Base-by-base conservation (phyloP, 2,113 vertebrate genomes). In the Paraplagusia blochii region DNA sequence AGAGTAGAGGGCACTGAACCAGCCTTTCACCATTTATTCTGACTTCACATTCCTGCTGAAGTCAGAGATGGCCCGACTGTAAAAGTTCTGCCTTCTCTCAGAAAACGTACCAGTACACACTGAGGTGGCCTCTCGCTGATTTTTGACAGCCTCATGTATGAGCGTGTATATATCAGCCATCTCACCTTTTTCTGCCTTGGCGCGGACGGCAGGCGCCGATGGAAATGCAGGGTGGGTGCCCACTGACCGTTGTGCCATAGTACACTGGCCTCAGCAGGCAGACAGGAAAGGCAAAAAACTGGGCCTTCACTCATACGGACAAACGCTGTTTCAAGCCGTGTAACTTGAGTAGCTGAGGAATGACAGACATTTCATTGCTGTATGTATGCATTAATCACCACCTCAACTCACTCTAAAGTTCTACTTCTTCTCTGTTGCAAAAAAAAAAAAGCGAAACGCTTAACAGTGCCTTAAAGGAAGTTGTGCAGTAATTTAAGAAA, bases 401-500 rank as follows among this genome's bases (percentile, higher is more conserved):
- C 63, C 42, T 44, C 44, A 65, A 44, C 54, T 74, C 56, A 47
- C 18, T 17, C 18, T 11, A 10, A 1, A 58, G 57, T 59, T 64
- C 14, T 63, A 62, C 46, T 53, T 6, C 72, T 72, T 63, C 44
- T 61, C 36, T 45, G 0, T 58, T 64, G 68, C 34, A 39, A 64
- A 42, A 58, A 11, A 63, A 44, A 16, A 56, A 63, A 36, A 44
- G 38, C 38, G n/a, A n/a, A n/a, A n/a, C 12, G 35, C 51, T 52
- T 70, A 60, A 57, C 33, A 50, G 62, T 34, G 50, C 57, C 66
- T 72, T 68, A 66, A 53, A 77, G 69, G 74, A 74, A 70, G 64
- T 44, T 57, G 51, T 64, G 64, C 15, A 15, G 56, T 54, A 59
- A 69, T 89, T 89, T 85, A 88, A 89, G 88, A 85, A 88, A 91